Evolutionary conservation across 2,113 vertebrate genomes (phyloP).

Genomic region (Thalassarche chlororhynchos): DNA sequence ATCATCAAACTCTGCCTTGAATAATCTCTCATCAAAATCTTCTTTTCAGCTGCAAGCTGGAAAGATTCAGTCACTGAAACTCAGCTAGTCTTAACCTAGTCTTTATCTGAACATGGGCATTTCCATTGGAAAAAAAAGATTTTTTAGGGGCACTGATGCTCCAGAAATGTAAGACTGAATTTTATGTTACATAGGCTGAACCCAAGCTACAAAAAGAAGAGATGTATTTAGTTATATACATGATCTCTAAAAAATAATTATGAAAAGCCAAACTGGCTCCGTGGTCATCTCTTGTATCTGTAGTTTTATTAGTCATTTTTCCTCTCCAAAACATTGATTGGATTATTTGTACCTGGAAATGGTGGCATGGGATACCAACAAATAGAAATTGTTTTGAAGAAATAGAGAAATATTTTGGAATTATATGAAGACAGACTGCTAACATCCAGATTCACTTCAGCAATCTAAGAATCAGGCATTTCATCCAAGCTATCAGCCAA

Average conservation of each 20-base stretch:
- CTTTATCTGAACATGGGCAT: not conserved
- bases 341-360: not conserved
- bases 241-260: not conserved
- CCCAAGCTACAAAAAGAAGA: not conserved
- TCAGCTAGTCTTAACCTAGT: not conserved
- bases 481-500: not conserved
- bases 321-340: not conserved
- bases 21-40: not conserved
- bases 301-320: not conserved
- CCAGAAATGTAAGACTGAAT: not conserved
- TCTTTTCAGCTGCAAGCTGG: not conserved
- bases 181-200: not conserved
- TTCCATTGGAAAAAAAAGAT: not conserved
- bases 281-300: not conserved
- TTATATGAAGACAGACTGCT: not conserved
- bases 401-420: not conserved
- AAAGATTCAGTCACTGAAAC: not conserved
- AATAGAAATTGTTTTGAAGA: not conserved
- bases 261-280: not conserved
- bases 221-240: not conserved
- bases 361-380: not conserved
- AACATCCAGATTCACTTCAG: not conserved
- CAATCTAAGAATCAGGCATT: not conserved
- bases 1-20: not conserved
- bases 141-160: not conserved